Percentiles rank a stretch among this genome's conserved stretches.
These are phyloP conservation scores for Campylorhamphus procurvoides DNA, from an alignment of 2,113 vertebrate species.

Conservation along the genomic window DNA sequence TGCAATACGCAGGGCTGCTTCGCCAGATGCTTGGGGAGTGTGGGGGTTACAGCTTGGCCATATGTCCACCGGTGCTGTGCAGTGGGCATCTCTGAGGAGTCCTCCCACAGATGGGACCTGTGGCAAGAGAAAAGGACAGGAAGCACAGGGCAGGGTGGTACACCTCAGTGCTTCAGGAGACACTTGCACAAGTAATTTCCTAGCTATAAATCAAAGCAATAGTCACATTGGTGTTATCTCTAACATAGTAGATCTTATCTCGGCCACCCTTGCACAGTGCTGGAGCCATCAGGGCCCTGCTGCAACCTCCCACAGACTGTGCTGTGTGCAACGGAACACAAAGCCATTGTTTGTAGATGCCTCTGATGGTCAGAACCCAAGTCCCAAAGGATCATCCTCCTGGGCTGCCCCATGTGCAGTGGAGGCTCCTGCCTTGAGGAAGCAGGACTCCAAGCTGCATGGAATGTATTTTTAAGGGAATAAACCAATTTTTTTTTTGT, in stretches of 20 bases:
- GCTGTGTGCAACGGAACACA: background rate
- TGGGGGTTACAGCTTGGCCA: background rate
- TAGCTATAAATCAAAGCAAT: background rate
- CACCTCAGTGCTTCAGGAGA: background rate
- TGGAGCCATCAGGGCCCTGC: background rate
- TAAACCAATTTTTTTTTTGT: slow-evolving; percentile 81
- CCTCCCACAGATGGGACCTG: background rate
- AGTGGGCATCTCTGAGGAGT: background rate
- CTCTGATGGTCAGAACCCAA: background rate
- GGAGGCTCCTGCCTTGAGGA: slow-evolving; percentile 1
- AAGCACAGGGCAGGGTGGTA: background rate
- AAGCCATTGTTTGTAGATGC: slow-evolving; percentile 59
- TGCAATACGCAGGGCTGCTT: background rate
- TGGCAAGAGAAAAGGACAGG: background rate
- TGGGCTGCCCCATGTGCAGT: background rate
- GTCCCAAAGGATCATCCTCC: background rate
- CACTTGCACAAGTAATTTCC: background rate
- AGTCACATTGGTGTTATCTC: background rate
- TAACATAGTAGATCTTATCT: background rate
- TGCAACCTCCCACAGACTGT: background rate
- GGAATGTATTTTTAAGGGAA: slow-evolving; percentile 85
- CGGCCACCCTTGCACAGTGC: background rate
- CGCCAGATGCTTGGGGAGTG: fast-evolving
- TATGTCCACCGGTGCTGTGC: background rate
- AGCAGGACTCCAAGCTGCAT: slow-evolving; percentile 52